Percentiles rank a stretch among this genome's conserved stretches.
phyloP scores from a whole-genome alignment of 2,797 vertebrate genomes.

The Lepus oiostolus region DNA sequence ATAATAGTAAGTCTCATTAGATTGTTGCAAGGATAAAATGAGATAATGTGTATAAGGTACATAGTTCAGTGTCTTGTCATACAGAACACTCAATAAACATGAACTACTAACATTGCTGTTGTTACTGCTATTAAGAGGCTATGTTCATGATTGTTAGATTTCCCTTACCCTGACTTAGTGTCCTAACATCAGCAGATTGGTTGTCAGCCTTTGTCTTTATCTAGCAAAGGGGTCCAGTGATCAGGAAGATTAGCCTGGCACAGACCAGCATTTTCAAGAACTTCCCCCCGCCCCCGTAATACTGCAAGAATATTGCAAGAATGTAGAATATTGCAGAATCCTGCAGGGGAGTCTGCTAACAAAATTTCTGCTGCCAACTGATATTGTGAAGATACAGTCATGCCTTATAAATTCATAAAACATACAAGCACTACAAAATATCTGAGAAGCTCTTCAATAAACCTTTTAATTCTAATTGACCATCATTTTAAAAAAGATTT shows the following conservation, averaged over 20 bases:
- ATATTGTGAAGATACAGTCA: neutral
- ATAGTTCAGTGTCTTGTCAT: neutral
- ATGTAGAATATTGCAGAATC: neutral
- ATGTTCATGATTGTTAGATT: neutral
- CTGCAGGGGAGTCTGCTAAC: neutral
- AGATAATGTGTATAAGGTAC: neutral
- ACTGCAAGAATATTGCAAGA: neutral
- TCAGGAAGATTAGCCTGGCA: neutral
- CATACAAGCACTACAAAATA: neutral
- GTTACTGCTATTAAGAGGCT: neutral
- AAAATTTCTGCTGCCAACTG: constrained; percentile 2
- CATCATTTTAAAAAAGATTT: too few relatives aligned
- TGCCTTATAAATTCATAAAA: constrained; percentile 34
- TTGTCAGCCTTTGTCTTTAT: neutral
- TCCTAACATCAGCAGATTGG: constrained; percentile 32
- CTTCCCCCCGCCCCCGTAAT: neutral
- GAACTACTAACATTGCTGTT: neutral
- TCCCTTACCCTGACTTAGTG: neutral
- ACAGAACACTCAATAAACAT: neutral
- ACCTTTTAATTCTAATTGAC: neutral
- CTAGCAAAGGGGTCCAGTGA: neutral
- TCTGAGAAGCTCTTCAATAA: neutral
- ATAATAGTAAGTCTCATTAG: neutral
- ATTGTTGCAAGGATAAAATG: neutral
- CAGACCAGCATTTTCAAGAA: neutral